Percentiles rank a stretch among this genome's conserved stretches.
These are phyloP conservation scores for Astur gentilis DNA, from an alignment of 2,113 vertebrate species.

Conservation along the genomic window DNA sequence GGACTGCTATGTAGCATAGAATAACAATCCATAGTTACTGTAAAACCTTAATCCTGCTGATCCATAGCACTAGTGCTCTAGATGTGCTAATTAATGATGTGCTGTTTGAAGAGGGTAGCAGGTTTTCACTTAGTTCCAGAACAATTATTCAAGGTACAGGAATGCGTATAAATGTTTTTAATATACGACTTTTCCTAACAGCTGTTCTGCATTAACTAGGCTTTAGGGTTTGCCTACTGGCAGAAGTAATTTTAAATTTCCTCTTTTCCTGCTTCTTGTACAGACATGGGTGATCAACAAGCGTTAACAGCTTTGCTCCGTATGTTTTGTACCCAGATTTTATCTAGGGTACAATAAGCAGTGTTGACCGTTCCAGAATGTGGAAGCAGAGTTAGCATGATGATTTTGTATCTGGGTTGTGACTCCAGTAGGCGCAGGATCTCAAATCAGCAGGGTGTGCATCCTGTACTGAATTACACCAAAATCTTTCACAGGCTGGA, in stretches of 20 bases:
- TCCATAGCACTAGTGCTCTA: neutral
- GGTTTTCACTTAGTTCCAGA: neutral
- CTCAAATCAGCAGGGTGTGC: neutral
- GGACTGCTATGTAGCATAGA: neutral
- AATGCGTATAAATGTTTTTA: neutral
- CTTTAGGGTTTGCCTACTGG: neutral
- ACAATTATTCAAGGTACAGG: neutral
- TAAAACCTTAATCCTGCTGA: neutral
- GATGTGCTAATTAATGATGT: neutral
- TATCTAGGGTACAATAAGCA: neutral
- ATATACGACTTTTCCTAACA: neutral
- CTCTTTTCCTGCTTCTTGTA: neutral
- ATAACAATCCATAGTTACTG: neutral
- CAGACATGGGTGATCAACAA: accelerated
- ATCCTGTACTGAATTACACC: neutral
- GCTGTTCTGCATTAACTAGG: neutral
- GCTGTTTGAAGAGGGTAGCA: neutral
- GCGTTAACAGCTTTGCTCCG: neutral
- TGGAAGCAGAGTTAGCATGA: neutral
- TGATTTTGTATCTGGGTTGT: neutral
- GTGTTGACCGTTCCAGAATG: accelerated
- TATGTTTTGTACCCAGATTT: neutral
- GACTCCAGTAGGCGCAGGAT: accelerated
- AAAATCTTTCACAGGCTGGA: neutral
- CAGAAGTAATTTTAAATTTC: neutral